Evolutionary conservation across 2,888 invertebrate genomes (phyloP), one percentile per base, ranked within the genome.

Genomic region (Eledona agricola): DNA sequence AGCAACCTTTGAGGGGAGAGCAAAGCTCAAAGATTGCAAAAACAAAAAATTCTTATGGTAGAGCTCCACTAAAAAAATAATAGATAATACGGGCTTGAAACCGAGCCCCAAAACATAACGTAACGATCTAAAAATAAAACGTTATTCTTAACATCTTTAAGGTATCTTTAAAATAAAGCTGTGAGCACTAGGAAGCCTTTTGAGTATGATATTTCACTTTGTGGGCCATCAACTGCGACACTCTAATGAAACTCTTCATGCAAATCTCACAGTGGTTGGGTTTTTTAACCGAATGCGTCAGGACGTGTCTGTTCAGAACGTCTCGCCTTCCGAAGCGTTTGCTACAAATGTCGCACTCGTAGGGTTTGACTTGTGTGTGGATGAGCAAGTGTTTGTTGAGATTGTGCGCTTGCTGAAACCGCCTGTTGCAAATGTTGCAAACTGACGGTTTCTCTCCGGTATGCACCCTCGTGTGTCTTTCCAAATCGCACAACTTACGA

Each of bases 401-500:
- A 51, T 75, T 76, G 62, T 76, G 73, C 3, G 72, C 63, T 55
- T 75, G 74, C 40, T 71, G 71, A 59, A 71, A 72, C 2, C 70
- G 52, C 42, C 66, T 69, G 45, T 70, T 65, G 54, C 71, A 71
- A 19, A 72, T 72, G 37, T 69, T 72, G 50, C 76, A 76, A 6
- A 70, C 64, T 38, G 64, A 71, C 2, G 75, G 75, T 52, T 76
- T 76, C 51, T 75, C 76, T 2, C 76, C 76, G 1, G 75, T 75
- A 57, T 76, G 76, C 2, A 76, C 75, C 1, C 76, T 62, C 1
- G 66, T 67, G 54, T 76, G 76, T 2, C 76, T 60, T 50, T 74
- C 71, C 31, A 76, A 61, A 60, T 76, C 75, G 58, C 73, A 75
- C 12, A 70, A 63, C 60, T 76, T 76, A 5, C 64, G 57, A 57